Evolutionary conservation across 2,888 invertebrate species (phyloP).

Genomic region (Iphiclides podalirius): DNA sequence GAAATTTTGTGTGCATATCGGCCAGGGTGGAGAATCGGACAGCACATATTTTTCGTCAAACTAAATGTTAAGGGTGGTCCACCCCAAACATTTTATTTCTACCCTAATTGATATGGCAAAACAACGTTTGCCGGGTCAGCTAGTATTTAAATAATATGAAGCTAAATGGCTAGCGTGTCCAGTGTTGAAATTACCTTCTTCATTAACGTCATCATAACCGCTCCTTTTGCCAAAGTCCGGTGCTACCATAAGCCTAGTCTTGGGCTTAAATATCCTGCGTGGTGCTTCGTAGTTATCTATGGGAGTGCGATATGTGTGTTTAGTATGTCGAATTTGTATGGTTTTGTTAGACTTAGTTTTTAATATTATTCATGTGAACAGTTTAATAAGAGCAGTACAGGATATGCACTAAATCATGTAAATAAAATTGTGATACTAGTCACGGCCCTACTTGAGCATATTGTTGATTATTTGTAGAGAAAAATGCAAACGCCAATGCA

Average conservation of each 20-base stretch:
- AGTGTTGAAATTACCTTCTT: constrained; percentile 58
- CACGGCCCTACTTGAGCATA: no score
- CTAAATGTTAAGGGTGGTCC: no score
- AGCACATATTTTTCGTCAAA: no score
- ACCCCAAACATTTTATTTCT: no score
- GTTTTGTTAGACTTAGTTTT: constrained; percentile 8
- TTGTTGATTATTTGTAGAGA: not conserved
- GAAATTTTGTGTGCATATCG: no score
- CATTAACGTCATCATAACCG: constrained; percentile 49
- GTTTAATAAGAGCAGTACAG: no score
- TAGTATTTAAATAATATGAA: not conserved
- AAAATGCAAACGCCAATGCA: constrained; percentile 1
- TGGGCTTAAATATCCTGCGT: constrained; percentile 56
- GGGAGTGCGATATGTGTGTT: constrained; percentile 18
- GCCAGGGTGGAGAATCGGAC: no score
- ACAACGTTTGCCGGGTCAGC: no score
- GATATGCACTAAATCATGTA: no score
- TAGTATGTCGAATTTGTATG: constrained; percentile 19
- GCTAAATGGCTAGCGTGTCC: not conserved
- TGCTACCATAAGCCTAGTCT: constrained; percentile 57
- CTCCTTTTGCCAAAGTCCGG: constrained; percentile 65
- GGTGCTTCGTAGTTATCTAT: constrained; percentile 29
- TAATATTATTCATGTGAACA: not conserved
- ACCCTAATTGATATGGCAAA: no score
- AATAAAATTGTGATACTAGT: no score